Percentiles rank a stretch among this genome's conserved stretches.
Conservation (phyloP, 2,888 invertebrate species). For the Agrochola lota region DNA sequence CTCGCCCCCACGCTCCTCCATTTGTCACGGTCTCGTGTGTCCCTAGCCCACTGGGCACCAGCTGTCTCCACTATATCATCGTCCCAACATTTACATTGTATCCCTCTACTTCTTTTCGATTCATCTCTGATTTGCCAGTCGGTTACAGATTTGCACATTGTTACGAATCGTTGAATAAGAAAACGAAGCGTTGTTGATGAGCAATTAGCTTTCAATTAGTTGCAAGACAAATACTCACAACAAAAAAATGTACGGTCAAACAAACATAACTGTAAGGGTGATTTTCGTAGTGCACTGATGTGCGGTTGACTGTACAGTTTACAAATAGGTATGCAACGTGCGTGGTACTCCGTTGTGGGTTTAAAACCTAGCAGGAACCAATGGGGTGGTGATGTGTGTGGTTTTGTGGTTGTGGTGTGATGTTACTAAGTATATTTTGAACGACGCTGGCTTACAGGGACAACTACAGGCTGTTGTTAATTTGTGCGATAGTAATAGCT, state of each 20-base stretch:
- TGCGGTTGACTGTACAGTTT: background rate
- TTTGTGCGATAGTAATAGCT: background rate
- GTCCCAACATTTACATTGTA: background rate
- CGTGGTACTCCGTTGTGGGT: background rate
- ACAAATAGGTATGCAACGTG: background rate
- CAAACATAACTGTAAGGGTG: background rate
- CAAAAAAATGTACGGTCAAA: too few species aligned
- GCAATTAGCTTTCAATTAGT: background rate
- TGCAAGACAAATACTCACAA: background rate
- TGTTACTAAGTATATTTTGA: background rate
- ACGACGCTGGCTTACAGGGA: background rate
- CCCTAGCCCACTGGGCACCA: background rate
- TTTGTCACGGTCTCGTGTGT: background rate
- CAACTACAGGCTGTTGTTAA: background rate
- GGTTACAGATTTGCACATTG: background rate
- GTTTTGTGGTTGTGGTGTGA: too few species aligned
- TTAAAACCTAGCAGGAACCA: background rate
- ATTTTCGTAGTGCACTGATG: background rate
- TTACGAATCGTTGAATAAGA: too few species aligned
- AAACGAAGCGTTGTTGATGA: too few species aligned
- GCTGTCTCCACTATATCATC: background rate
- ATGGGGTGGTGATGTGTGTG: background rate
- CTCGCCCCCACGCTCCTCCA: background rate
- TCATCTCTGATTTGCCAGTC: background rate
- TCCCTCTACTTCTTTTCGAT: background rate